These are phyloP conservation scores for Clarias batrachus DNA, from an alignment of 2,113 vertebrate genomes.

Conservation along the genomic window DNA sequence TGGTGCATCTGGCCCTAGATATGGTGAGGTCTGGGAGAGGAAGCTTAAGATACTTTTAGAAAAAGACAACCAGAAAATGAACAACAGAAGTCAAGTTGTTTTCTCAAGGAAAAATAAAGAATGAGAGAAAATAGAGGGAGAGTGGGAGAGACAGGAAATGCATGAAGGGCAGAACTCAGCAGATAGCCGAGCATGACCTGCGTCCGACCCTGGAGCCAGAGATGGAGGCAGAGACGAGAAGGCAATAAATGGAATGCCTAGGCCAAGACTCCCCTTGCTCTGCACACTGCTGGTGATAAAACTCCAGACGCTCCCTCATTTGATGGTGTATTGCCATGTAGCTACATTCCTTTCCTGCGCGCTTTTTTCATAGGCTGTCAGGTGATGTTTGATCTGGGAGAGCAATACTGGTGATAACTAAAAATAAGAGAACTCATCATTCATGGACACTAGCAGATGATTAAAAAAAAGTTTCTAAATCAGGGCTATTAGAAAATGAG, in stretches of 20 bases:
- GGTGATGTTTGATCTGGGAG: constrained; percentile 29
- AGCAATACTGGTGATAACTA: constrained; percentile 38
- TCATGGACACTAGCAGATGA: background rate
- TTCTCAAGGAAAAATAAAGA: constrained; percentile 61
- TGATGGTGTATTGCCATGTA: constrained; percentile 87
- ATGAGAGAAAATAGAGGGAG: constrained; percentile 38
- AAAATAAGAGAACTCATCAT: constrained; percentile 13
- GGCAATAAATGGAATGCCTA: constrained; percentile 81
- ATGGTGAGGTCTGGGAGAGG: constrained; percentile 66
- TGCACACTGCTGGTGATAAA: constrained; percentile 88
- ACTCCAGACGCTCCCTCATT: constrained; percentile 94
- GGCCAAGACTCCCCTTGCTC: constrained; percentile 81
- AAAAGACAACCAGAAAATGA: constrained; percentile 41
- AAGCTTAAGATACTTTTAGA: constrained; percentile 54
- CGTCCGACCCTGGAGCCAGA: constrained; percentile 81
- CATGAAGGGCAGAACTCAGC: constrained; percentile 79
- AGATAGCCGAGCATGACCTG: constrained; percentile 82
- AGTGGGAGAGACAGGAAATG: constrained; percentile 19
- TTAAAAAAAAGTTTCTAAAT: constrained; percentile 62
- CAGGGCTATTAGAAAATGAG: constrained; percentile 71
- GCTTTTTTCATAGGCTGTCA: constrained; percentile 47
- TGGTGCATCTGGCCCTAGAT: constrained; percentile 76
- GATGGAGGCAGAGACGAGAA: constrained; percentile 79
- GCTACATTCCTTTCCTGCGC: constrained; percentile 75
- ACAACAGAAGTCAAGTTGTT: constrained; percentile 53